phyloP scores from a whole-genome alignment of 2,113 vertebrate genomes.

The Engystomops pustulosus region DNA sequence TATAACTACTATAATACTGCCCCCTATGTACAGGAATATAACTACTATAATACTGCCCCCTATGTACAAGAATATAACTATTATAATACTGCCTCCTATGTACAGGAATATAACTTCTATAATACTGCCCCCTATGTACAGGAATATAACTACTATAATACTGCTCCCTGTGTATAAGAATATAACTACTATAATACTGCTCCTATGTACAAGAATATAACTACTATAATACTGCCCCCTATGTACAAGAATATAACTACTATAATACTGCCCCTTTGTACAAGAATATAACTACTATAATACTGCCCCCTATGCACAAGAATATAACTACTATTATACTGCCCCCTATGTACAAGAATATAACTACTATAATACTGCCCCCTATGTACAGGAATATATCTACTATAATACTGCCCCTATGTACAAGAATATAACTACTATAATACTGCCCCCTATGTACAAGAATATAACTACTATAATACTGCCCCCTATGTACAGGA shows the following conservation, averaged over 20 bases:
- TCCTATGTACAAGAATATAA: no score
- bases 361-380: conserved; percentile 1
- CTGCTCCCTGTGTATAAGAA: no score
- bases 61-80: no score
- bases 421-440: neutral
- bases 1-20: neutral
- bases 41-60: neutral
- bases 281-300: neutral
- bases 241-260: no score
- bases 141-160: no score
- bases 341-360: no score
- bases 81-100: no score
- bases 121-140: no score
- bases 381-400: neutral
- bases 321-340: conserved; percentile 3
- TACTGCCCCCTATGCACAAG: neutral
- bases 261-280: no score
- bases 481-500: no score
- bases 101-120: no score
- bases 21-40: neutral
- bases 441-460: neutral
- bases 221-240: neutral
- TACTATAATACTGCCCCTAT: neutral
- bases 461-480: neutral
- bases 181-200: no score